phyloP scores from a whole-genome alignment of 2,113 vertebrate species.

The Myiagra hebetior region DNA sequence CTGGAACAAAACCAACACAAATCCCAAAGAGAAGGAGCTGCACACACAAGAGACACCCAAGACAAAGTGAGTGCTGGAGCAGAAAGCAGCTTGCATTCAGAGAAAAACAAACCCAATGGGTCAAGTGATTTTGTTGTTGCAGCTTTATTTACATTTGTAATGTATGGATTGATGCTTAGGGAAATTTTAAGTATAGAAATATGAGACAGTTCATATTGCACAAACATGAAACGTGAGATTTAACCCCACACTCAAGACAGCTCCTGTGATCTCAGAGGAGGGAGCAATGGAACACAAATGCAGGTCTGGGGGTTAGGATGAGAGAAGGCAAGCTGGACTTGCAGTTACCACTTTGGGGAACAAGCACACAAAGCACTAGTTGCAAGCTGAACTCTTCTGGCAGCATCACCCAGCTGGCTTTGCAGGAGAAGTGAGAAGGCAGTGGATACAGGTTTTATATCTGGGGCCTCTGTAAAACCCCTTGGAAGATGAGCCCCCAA shows the following conservation, averaged over 20 bases:
- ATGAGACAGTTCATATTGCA: conserved; percentile 51
- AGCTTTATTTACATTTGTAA: conserved; percentile 65
- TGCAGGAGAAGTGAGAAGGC: background rate
- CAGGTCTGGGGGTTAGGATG: background rate
- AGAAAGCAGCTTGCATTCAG: conserved; percentile 23
- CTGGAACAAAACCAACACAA: background rate
- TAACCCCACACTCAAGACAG: conserved; percentile 7
- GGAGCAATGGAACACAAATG: conserved; percentile 15
- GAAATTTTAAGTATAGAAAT: conserved; percentile 11
- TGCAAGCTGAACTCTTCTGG: conserved; percentile 3
- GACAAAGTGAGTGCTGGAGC: conserved; percentile 22
- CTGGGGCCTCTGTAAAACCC: background rate
- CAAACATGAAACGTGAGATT: conserved; percentile 28
- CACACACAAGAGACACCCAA: background rate
- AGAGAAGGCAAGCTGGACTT: conserved; percentile 5
- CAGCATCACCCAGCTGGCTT: background rate
- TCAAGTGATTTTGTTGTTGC: conserved; percentile 41
- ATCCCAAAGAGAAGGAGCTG: conserved; percentile 39
- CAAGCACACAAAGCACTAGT: background rate
- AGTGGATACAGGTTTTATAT: background rate
- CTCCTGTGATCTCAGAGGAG: background rate
- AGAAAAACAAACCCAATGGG: conserved; percentile 61
- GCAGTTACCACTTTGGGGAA: background rate
- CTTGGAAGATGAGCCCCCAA: background rate
- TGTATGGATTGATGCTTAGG: conserved; percentile 21